Conservation (phyloP, 2,797 vertebrate genomes). For the Channa striata region DNA sequence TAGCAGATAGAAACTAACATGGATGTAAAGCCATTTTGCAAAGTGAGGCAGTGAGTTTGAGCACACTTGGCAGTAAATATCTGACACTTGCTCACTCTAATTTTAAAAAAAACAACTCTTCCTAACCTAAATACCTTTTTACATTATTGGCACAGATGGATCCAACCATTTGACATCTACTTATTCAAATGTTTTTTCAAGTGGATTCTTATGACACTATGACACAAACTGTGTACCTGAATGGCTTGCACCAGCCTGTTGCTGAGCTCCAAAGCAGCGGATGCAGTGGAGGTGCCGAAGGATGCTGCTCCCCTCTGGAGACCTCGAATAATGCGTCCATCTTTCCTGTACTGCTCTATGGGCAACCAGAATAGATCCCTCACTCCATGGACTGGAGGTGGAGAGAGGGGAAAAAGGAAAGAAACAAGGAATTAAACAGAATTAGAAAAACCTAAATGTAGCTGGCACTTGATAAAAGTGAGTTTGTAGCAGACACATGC, state of each 20-base stretch:
- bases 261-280: slow-evolving; percentile 94
- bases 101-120: no score
- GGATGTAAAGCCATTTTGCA: not conserved
- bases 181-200: no score
- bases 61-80: no score
- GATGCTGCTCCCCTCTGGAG: slow-evolving; percentile 94
- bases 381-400: slow-evolving; percentile 89
- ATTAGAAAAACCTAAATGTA: not conserved
- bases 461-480: not conserved
- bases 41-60: not conserved
- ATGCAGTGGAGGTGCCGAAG: slow-evolving; percentile 93
- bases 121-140: no score
- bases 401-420: not conserved
- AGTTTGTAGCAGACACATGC: not conserved
- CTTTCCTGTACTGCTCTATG: slow-evolving; percentile 94
- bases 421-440: not conserved
- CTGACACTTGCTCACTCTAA: no score
- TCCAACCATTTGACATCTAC: no score
- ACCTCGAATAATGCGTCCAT: slow-evolving; percentile 94
- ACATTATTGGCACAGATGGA: no score
- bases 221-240: slow-evolving; percentile 82
- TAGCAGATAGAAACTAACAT: not conserved
- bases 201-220: no score
- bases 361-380: slow-evolving; percentile 95
- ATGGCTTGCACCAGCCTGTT: slow-evolving; percentile 96